Evolutionary conservation across 2,888 invertebrate species (phyloP).

Genomic region (Lottia scabra): DNA sequence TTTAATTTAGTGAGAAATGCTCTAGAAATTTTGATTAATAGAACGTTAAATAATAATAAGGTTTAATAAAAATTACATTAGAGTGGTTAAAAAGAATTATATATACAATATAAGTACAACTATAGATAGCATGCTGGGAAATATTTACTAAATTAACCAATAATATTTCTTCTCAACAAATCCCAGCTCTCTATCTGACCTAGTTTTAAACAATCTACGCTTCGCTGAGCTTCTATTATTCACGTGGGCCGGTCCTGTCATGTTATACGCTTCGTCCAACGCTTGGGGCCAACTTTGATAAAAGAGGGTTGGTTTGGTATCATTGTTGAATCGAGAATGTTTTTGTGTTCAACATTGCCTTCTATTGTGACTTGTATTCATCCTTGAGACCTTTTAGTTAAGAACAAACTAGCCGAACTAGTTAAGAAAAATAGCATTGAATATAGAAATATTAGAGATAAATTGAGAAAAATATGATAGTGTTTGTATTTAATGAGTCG

Average conservation of each 20-base stretch:
- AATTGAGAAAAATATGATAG: too few relatives aligned
- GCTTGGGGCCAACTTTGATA: slow-evolving; percentile 1
- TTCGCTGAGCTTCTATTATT: neutral
- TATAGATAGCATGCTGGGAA: neutral
- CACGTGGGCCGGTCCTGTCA: neutral
- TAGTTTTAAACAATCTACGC: too few relatives aligned
- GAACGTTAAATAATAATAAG: neutral
- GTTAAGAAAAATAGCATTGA: too few relatives aligned
- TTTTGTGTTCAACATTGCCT: neutral
- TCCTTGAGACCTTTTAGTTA: neutral
- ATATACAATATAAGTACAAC: neutral
- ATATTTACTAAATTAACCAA: neutral
- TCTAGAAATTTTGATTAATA: too few relatives aligned
- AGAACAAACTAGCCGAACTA: too few relatives aligned
- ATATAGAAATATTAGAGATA: too few relatives aligned
- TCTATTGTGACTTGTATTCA: neutral
- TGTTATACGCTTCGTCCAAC: neutral
- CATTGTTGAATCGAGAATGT: neutral
- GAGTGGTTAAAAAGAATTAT: neutral
- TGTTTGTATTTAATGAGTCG: too few relatives aligned
- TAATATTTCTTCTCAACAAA: neutral
- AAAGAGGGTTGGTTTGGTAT: neutral
- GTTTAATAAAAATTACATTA: neutral
- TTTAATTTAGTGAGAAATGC: too few relatives aligned
- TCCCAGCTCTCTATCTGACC: too few relatives aligned